Percentiles rank a stretch among this genome's conserved stretches.
phyloP scores from a whole-genome alignment of 2,113 vertebrate species.

The Solea solea region DNA sequence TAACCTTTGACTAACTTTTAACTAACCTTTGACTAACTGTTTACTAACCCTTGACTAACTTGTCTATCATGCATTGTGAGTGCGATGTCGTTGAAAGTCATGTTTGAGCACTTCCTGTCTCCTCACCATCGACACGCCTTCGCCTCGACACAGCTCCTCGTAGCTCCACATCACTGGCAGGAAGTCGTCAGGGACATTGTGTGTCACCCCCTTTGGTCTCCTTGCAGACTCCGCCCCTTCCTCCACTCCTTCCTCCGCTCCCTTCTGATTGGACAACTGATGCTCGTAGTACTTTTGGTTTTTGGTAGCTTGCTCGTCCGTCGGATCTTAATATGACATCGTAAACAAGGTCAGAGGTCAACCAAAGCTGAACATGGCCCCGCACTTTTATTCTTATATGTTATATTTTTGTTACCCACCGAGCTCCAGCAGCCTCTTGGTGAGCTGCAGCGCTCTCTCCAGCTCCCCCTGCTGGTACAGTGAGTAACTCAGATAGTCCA shows the following conservation, averaged over 20 bases:
- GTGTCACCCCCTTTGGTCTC: constrained; percentile 46
- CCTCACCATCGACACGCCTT: constrained; percentile 92
- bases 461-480: constrained; percentile 83
- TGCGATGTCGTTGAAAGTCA: not conserved
- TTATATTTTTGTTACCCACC: constrained; percentile 72
- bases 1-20: too few relatives aligned
- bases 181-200: constrained; percentile 71
- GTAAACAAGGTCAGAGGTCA: not conserved
- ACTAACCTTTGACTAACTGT: too few relatives aligned
- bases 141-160: constrained; percentile 94
- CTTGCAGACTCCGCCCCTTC: not conserved
- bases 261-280: constrained; percentile 89
- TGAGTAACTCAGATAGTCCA: constrained; percentile 84
- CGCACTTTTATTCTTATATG: too few relatives aligned
- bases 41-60: too few relatives aligned
- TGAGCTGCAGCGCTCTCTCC: constrained; percentile 80
- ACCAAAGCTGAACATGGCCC: not conserved
- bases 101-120: not conserved
- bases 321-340: constrained; percentile 76
- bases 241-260: constrained; percentile 52
- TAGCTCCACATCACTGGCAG: constrained; percentile 91
- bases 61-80: not conserved
- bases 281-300: constrained; percentile 97
- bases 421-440: constrained; percentile 89
- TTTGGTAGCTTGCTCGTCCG: constrained; percentile 92